These are phyloP conservation scores for Oscheius sp. DNA, from an alignment of 2,888 invertebrate species.

Conservation along the genomic window DNA sequence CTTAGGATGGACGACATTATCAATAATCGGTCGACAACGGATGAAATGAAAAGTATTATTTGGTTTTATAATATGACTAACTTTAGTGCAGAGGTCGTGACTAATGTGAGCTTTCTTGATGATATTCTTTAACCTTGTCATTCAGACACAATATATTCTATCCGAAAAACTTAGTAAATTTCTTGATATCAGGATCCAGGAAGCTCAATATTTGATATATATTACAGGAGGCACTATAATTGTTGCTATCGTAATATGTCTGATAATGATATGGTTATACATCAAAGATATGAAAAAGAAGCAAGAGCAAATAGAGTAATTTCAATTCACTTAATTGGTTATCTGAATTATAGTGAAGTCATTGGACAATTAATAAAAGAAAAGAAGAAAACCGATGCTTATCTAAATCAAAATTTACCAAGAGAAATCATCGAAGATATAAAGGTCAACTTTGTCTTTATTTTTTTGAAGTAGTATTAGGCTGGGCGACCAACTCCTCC, in stretches of 20 bases:
- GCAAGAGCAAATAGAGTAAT: constrained; percentile 9
- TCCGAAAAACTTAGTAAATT: neutral
- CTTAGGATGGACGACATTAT: constrained; percentile 8
- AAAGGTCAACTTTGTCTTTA: neutral
- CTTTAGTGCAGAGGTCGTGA: neutral
- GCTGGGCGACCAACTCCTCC: neutral
- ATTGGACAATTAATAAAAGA: neutral
- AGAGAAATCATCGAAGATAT: neutral
- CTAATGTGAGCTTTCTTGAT: neutral
- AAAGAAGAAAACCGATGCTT: neutral
- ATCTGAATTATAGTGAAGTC: constrained; percentile 2
- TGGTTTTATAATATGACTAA: constrained; percentile 18
- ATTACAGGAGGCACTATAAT: neutral
- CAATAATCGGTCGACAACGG: neutral
- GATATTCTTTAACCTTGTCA: neutral
- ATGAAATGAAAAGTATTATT: constrained; percentile 3
- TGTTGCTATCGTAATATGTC: neutral
- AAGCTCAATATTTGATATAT: neutral
- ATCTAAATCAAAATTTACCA: constrained; percentile 3
- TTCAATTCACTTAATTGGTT: neutral
- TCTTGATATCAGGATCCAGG: neutral
- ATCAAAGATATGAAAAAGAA: neutral
- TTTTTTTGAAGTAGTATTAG: neutral
- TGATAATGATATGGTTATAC: neutral
- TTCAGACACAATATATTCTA: neutral